A percentile compares a stretch with the other conserved stretches of the same genome.
phyloP scores from a whole-genome alignment of 2,888 invertebrate genomes.

The Philhelius pedissequus region DNA sequence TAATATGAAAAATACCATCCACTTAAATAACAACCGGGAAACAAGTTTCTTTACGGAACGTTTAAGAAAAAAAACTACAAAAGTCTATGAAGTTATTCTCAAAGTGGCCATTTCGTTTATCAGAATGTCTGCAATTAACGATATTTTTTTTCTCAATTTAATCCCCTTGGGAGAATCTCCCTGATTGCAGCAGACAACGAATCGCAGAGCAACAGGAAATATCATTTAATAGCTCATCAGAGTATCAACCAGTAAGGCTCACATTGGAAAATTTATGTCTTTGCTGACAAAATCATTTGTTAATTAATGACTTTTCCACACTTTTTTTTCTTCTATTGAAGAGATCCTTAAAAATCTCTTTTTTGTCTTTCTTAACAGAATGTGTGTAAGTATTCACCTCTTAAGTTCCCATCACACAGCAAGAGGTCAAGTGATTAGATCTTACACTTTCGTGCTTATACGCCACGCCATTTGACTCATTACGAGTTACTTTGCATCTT shows the following conservation, averaged over 20 bases:
- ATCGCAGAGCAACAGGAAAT: not conserved
- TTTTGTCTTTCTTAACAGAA: not conserved
- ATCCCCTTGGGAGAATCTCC: constrained; percentile 2
- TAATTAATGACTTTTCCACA: constrained; percentile 46
- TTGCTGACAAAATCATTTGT: constrained; percentile 58
- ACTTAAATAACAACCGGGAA: constrained; percentile 7
- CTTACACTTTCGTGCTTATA: constrained; percentile 31
- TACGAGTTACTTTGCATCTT: constrained; percentile 28
- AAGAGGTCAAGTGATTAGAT: constrained; percentile 60
- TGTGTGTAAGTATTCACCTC: not conserved
- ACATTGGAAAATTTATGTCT: constrained; percentile 23
- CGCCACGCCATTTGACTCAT: constrained; percentile 40
- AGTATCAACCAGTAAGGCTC: not conserved
- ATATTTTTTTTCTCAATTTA: not conserved
- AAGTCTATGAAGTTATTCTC: constrained; percentile 15
- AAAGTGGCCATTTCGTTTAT: constrained; percentile 56
- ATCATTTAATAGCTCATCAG: constrained; percentile 39
- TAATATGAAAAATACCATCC: constrained; percentile 23
- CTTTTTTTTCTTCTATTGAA: not conserved
- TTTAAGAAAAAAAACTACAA: not conserved
- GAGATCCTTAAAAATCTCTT: not conserved
- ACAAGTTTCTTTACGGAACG: constrained; percentile 21
- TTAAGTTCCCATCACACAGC: constrained; percentile 23
- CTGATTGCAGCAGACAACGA: not conserved
- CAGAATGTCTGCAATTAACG: constrained; percentile 62